Percentiles rank a stretch among this genome's conserved stretches.
These are phyloP conservation scores for Leptopterna dolabrata DNA, from an alignment of 2,888 invertebrate species.

Conservation along the genomic window DNA sequence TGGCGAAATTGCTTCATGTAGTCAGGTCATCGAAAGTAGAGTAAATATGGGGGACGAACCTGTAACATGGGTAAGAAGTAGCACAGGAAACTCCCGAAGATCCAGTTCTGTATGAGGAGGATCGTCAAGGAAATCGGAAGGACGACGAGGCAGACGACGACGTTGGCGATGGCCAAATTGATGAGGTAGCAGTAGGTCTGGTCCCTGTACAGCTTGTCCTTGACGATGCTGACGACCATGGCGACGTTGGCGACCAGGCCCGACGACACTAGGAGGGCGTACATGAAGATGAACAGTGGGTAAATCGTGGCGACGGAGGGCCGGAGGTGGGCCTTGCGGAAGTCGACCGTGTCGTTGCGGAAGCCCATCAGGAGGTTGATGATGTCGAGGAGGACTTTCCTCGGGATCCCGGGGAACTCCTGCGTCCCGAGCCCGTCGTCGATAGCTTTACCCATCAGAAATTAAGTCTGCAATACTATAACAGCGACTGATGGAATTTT, in stretches of 20 bases:
- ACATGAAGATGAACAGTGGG: conserved; percentile 74
- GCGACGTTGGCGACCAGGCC: conserved; percentile 73
- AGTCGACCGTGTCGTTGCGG: conserved; percentile 69
- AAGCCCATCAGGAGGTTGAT: conserved; percentile 66
- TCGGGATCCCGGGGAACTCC: conserved; percentile 62
- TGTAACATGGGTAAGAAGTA: conserved; percentile 80
- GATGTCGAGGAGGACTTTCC: conserved; percentile 66
- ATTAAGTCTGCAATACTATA: not conserved
- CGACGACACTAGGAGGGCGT: conserved; percentile 71
- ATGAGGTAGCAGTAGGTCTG: conserved; percentile 76
- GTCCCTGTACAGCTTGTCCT: conserved; percentile 72
- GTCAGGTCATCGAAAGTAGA: too few relatives aligned
- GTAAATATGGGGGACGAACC: conserved; percentile 67
- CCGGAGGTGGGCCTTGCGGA: conserved; percentile 73
- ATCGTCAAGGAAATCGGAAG: conserved; percentile 77
- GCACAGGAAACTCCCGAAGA: conserved; percentile 78
- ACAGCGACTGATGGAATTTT: too few relatives aligned
- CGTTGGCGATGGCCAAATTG: conserved; percentile 76
- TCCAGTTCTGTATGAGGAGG: conserved; percentile 78
- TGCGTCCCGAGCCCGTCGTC: conserved; percentile 38
- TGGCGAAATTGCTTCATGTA: too few relatives aligned
- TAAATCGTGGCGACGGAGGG: conserved; percentile 72
- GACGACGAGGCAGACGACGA: conserved; percentile 76
- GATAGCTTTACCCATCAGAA: not conserved
- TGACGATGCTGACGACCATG: conserved; percentile 71